Evolutionary conservation across 2,888 invertebrate species (phyloP), one percentile per base, ranked within the genome.

Genomic region (Homarus gammarus): DNA sequence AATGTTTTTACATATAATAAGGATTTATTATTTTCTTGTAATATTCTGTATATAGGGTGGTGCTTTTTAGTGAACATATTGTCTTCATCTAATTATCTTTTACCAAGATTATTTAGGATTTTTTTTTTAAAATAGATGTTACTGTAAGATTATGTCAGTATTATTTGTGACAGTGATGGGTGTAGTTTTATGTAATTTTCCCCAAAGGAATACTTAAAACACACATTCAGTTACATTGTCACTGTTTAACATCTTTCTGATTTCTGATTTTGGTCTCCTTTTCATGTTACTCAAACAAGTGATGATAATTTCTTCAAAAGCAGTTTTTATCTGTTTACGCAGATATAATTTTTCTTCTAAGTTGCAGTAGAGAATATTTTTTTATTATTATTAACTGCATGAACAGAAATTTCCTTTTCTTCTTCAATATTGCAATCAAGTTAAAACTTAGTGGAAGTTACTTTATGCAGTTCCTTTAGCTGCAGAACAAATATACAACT

Each of bases 21-120:
- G 68, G 77, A 79, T 86, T 86, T 86, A 77, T 86, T 86, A 86
- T 83, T 77, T 85, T 85, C 75, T 78, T 86, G 68, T 86, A 78
- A 78, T 87, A 82, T 72, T 87, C 75, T 87, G 87, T 87, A 87
- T 87, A 87, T 87, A 87, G 87, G 87, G 81, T 87, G 87, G 87
- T 87, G 87, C 87, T 78, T 87, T n/a, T 27, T 86, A 86, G 68
- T 86, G 78, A 79, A 86, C 79, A 78, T 78, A 79, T 77, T 79
- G 56, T 86, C n/a, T n/a, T n/a, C 70, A 36, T 79, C 38, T 70
- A 70, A 78, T 51, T 87, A 36, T 68, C 56, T 36, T 73, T 87
- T 75, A 77, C 33, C 79, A 51, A 56, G 33, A 84, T 61, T 82
- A 82, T 79, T 64, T 87, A 61, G 61, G 72, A 75, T 70, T 70